phyloP scores from a whole-genome alignment of 2,888 invertebrate species.

The Drosophila nr. perissopoda region DNA sequence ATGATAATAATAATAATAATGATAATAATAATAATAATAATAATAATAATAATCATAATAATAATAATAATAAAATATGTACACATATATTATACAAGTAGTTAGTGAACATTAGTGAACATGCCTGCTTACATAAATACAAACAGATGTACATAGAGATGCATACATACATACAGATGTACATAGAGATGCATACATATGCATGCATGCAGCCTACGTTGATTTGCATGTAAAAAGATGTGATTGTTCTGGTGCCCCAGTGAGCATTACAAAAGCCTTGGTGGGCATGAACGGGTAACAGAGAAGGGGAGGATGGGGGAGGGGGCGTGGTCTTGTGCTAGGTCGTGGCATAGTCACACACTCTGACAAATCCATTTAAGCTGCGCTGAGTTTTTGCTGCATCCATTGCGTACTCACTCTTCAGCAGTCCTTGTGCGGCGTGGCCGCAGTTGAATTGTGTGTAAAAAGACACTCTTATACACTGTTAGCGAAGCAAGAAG shows the following conservation, averaged over 20 bases:
- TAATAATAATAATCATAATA: conserved; percentile 16
- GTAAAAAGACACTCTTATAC: conserved; percentile 1
- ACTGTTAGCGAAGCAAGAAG: neutral
- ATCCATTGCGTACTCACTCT: neutral
- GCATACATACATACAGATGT: neutral
- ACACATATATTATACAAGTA: too few relatives aligned
- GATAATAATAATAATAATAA: conserved; percentile 17
- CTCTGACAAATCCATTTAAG: conserved; percentile 28
- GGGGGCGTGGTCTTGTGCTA: neutral
- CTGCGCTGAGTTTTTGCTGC: conserved; percentile 3
- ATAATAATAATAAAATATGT: conserved; percentile 17
- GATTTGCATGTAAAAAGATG: conserved; percentile 48
- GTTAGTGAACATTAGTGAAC: too few relatives aligned
- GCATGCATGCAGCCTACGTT: conserved; percentile 31
- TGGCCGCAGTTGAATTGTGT: conserved; percentile 6
- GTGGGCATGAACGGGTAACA: neutral
- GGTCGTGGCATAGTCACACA: neutral
- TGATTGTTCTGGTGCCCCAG: conserved; percentile 43
- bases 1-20: conserved; percentile 20
- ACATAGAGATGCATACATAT: neutral
- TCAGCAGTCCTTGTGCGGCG: neutral
- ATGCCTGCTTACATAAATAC: too few relatives aligned
- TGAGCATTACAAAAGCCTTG: conserved; percentile 3
- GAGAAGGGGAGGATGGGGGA: neutral
- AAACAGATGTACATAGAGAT: neutral